Base-by-base conservation (phyloP, 35 echinoderm and acorn worm genomes). In the Apostichopus parvimensis region DNA sequence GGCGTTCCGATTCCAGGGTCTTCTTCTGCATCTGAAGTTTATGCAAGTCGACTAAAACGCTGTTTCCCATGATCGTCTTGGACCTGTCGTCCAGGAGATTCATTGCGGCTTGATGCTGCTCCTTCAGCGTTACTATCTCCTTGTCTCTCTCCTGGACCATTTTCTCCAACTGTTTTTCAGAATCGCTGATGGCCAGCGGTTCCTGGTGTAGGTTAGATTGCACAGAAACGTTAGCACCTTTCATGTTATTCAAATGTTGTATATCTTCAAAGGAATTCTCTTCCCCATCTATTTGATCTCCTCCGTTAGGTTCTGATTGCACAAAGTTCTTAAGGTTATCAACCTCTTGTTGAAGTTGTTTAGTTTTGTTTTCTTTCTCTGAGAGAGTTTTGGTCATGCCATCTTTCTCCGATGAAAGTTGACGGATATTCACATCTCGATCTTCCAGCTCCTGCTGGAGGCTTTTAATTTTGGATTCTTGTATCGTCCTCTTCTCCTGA, bases 161-260 rank as follows among this genome's bases (percentile, higher is more conserved):
- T 56, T 99, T 95, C 86, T 96, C 95, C 86, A 94, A 92, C 68
- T 99, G 95, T 73, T 99, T 95, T 64, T 99, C 96, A 8, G 92
- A 95, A 77, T 98, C 96, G 81, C 96, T 98, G 81, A 98, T 93
- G 17, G 94, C 92, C 80, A 83, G 87, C 18, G 92, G 88, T 15
- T 91, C 87, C 53, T 20, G 1, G 77, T 56, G 13, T 24, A 56
- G 59, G 4, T 54, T 93, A 52, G 92, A 93, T 80, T 80, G 92
- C 92, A 89, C 61, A 53, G 71, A 71, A n/a, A 91, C 77, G 52
- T 77, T 91, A 88, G 21, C 11, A 54, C 68, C 86, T 72, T 73
- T 68, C 9, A 88, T 88, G n/a, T 73, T 52, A 54, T 66, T 66
- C 17, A 88, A 25, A 25, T 60, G 26, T 73, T 88, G 61, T 7